Evolutionary conservation across 2,888 invertebrate species (phyloP).

Genomic region (Prosapia bicincta): DNA sequence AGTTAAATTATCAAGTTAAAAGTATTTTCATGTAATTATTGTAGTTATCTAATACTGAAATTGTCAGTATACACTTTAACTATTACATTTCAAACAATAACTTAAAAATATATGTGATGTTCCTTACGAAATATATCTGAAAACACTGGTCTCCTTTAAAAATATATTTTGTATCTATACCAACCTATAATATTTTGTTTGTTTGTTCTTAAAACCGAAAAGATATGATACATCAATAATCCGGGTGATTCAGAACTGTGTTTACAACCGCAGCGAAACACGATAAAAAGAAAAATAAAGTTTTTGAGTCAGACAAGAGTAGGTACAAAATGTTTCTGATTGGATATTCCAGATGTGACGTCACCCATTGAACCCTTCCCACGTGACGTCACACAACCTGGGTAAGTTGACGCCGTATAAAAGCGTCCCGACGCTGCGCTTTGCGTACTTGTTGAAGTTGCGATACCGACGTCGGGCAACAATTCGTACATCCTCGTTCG

Average conservation of each 20-base stretch:
- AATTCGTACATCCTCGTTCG: background rate
- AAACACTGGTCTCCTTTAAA: background rate
- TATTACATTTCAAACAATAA: background rate
- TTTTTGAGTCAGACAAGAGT: background rate
- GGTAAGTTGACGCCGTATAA: constrained; percentile 2
- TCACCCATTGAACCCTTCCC: background rate
- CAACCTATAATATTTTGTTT: too few relatives aligned
- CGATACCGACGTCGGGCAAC: background rate
- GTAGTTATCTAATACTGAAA: too few relatives aligned
- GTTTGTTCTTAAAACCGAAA: background rate
- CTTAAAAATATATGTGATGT: background rate
- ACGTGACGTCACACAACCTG: background rate
- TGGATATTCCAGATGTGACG: background rate
- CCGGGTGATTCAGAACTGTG: background rate
- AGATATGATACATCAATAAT: background rate
- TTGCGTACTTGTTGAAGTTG: background rate
- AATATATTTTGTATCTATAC: too few relatives aligned
- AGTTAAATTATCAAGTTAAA: too few relatives aligned
- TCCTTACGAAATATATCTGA: background rate
- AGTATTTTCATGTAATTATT: too few relatives aligned
- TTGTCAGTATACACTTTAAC: too few relatives aligned
- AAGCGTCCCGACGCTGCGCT: background rate
- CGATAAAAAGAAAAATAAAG: background rate
- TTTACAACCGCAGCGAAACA: background rate
- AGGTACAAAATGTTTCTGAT: background rate